Base-by-base conservation (phyloP, 53 echinoderm and acorn worm species). In the Henricia sp. region DNA sequence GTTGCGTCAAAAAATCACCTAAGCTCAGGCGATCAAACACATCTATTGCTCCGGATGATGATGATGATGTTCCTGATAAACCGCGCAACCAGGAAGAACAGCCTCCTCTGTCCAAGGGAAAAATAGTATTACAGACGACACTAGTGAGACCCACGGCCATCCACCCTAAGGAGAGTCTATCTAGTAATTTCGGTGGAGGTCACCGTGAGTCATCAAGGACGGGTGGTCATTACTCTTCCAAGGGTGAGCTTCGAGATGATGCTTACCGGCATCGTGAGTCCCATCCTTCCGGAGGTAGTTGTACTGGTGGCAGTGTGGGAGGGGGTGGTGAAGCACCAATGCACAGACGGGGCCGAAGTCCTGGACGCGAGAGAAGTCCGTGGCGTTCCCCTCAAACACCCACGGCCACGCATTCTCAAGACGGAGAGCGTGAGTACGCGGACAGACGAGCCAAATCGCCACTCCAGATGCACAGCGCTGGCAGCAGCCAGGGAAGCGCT, bases 1-100 rank as follows among this genome's bases (percentile, higher is more conserved):
- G 89, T 40, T 86, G 89, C 19, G 96, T 96, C 26, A 93, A 90
- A 57, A 82, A 91, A 36, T 87, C 91, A 6, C 89, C 93, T 3
- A 93, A 91, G 41, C 83, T 89, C 10, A 84, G 88, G 56, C 69
- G 96, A 57, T 82, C 96, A 25, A 83, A 89, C 41, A 71, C 87
- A 52, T 83, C 82, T 54, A 58, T 74, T 10, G 72, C 84, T 19
- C 69, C 77, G 4, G 80, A 80, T 33, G 63, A 62, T 28, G n/a
- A n/a, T n/a, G 50, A 37, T 5, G 35, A 10, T 8, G 33, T 54
- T 52, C n/a, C 48, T 39, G 80, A 80, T 35, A 80, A 80, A 44
- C 63, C 80, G 33, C 80, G 64, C 29, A 1, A 25, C 3, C 63
- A 80, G 20, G 80, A 80, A 32, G 80, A 80, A 64, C 51, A 90